Percentiles rank a stretch among this genome's conserved stretches.
phyloP scores from a whole-genome alignment of 2,888 invertebrate species.

The Platycheirus rosarum region DNA sequence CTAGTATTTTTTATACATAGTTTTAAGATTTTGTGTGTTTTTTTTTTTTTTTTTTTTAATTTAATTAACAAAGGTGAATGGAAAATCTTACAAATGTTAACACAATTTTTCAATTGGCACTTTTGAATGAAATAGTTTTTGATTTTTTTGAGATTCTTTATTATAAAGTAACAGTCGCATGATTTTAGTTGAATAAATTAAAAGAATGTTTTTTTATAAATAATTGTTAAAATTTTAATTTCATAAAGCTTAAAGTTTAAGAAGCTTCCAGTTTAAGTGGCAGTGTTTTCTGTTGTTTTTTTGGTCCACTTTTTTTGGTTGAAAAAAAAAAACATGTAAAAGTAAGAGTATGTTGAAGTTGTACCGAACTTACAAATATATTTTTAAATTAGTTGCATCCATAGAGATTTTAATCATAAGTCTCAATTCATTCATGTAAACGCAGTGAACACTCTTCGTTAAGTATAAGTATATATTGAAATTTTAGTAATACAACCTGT shows the following conservation, averaged over 20 bases:
- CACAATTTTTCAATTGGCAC: conserved; percentile 74
- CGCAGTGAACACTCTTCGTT: too few species aligned
- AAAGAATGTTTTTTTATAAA: background rate
- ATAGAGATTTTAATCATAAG: too few species aligned
- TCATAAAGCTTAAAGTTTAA: too few species aligned
- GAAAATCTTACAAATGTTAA: conserved; percentile 65
- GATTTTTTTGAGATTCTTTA: conserved; percentile 56
- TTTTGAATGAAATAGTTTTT: conserved; percentile 69
- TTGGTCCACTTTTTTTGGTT: conserved; percentile 62
- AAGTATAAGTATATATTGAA: too few species aligned
- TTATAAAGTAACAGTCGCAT: conserved; percentile 56
- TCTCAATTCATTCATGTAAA: too few species aligned
- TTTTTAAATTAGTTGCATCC: too few species aligned
- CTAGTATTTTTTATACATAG: conserved; percentile 57
- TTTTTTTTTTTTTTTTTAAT: conserved; percentile 7
- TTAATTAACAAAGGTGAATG: conserved; percentile 26
- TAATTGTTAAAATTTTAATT: background rate
- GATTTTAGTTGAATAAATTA: conserved; percentile 54
- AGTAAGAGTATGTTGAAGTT: too few species aligned
- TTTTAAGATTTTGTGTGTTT: conserved; percentile 30
- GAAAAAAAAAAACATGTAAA: too few species aligned
- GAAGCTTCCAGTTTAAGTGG: conserved; percentile 36
- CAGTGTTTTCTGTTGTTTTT: conserved; percentile 55
- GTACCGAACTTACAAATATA: too few species aligned
- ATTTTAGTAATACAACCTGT: too few species aligned